A percentile compares a stretch with the other conserved stretches of the same genome.
These are phyloP conservation scores for Drosophila antonietae DNA, from an alignment of 2,888 invertebrate species.

Conservation along the genomic window DNA sequence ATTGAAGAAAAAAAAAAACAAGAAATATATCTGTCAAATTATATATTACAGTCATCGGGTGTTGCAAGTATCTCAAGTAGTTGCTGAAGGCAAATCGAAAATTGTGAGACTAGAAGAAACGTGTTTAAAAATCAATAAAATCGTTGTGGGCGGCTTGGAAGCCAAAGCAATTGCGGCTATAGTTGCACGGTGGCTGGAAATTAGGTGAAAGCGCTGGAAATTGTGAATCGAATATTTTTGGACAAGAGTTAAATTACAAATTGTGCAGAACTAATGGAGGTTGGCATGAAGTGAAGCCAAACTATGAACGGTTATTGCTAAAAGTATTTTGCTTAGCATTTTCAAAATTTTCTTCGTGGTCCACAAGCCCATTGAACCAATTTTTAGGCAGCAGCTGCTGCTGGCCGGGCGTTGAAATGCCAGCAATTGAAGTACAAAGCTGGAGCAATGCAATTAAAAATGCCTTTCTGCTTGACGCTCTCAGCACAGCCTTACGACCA, in stretches of 20 bases:
- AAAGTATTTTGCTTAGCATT: neutral
- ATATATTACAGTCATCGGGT: conserved; percentile 51
- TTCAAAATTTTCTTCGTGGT: neutral
- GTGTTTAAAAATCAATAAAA: conserved; percentile 44
- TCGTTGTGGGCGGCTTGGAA: conserved; percentile 24
- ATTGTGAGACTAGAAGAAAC: conserved; percentile 33
- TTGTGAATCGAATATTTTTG: neutral
- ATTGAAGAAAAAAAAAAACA: neutral
- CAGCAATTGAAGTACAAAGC: conserved; percentile 39
- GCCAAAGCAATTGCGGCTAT: neutral
- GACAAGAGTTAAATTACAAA: neutral
- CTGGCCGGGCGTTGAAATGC: conserved; percentile 17
- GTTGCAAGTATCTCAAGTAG: conserved; percentile 60
- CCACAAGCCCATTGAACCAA: conserved; percentile 37
- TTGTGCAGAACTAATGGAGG: neutral
- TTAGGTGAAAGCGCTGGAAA: conserved; percentile 14
- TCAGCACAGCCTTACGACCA: conserved; percentile 4
- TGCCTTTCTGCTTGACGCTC: conserved; percentile 29
- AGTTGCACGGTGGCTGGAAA: neutral
- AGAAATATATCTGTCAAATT: conserved; percentile 48
- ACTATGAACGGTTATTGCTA: neutral
- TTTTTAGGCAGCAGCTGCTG: conserved; percentile 26
- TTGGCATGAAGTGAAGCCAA: neutral
- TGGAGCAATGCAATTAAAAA: conserved; percentile 64
- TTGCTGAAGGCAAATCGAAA: conserved; percentile 56